Base-by-base conservation (phyloP, 2,113 vertebrate species). In the Scolopax mira region DNA sequence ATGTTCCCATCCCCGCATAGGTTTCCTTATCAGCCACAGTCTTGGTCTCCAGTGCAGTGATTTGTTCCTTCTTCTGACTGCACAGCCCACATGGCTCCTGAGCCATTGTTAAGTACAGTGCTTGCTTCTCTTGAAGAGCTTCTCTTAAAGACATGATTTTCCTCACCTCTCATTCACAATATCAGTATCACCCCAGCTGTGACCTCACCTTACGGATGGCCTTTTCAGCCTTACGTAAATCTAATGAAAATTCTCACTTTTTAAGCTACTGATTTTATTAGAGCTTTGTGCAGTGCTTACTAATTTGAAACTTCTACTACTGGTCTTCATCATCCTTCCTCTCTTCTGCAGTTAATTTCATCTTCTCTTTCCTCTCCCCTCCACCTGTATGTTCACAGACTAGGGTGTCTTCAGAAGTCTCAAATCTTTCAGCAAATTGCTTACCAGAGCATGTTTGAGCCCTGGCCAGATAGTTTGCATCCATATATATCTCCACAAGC, bases 251-350 rank as follows among this genome's bases (percentile, higher is more conserved):
- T 48, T 80, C 55, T 88, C 35, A 42, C 42, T 85, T 93, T 84
- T 83, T 78, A 25, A 78, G 67, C 42, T 67, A 30, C 60, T 15
- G 17, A 71, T 90, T 79, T 96, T 21, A 51, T 44, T 69, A 48
- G 22, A 48, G 57, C 39, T 93, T 96, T 60, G 33, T 66, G 41
- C 64, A 58, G 35, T 18, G 35, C 48, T 21, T 23, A 30, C 48
- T 64, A 14, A 74, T 64, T 73, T 74, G 60, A 86, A 86, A 80
- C 21, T 25, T 88, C 48, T 58, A 35, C 54, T 88, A 66, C 13
- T 66, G 37, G 31, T 94, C 54, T 78, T 78, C 42, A 71, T 88
- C 67, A 84, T 84, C 64, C 79, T 93, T 93, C 79, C 67, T 73
- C 71, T 90, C 60, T 80, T 82, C 82, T 79, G 51, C 89, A 85